A percentile compares a stretch with the other conserved stretches of the same genome.
These are phyloP conservation scores for Pangasius larnaudii DNA, from an alignment of 2,797 vertebrate genomes.

Conservation along the genomic window DNA sequence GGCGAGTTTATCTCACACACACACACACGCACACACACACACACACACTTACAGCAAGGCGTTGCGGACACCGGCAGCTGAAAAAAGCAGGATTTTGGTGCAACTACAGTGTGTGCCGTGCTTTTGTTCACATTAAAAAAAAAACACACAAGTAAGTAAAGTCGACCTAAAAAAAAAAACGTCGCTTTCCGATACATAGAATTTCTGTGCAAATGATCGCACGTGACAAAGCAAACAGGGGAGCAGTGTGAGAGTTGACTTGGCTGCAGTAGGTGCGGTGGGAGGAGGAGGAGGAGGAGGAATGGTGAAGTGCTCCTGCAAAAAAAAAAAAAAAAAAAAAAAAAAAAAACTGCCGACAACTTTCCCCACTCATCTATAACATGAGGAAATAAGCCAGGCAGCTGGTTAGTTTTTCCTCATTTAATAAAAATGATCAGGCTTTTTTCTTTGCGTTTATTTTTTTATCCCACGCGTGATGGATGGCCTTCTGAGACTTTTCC, in stretches of 20 bases:
- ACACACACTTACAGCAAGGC: not conserved
- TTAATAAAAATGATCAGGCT: not conserved
- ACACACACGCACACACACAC: not conserved
- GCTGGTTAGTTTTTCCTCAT: not conserved
- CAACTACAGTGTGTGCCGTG: not conserved
- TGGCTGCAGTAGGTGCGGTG: conserved; percentile 16
- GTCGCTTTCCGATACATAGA: too few relatives aligned
- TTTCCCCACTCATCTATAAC: not conserved
- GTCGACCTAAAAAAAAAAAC: not conserved
- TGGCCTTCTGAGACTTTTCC: not conserved
- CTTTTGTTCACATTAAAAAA: not conserved
- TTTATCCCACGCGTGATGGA: not conserved
- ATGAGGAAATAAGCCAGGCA: not conserved
- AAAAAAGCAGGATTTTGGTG: not conserved
- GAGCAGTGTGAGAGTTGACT: not conserved
- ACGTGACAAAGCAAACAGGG: not conserved
- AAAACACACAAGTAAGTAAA: not conserved
- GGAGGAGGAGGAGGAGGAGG: conserved; percentile 8
- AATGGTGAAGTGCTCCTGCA: conserved; percentile 1
- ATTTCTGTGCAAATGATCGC: conserved; percentile 7
- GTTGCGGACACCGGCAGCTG: not conserved
- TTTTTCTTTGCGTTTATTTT: not conserved
- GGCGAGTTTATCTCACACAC: not conserved
- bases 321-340: not conserved
- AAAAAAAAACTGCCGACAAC: not conserved